A percentile compares a stretch with the other conserved stretches of the same genome.
These are phyloP conservation scores for Drosophila emarginata DNA, from an alignment of 2,888 invertebrate species.

Conservation along the genomic window DNA sequence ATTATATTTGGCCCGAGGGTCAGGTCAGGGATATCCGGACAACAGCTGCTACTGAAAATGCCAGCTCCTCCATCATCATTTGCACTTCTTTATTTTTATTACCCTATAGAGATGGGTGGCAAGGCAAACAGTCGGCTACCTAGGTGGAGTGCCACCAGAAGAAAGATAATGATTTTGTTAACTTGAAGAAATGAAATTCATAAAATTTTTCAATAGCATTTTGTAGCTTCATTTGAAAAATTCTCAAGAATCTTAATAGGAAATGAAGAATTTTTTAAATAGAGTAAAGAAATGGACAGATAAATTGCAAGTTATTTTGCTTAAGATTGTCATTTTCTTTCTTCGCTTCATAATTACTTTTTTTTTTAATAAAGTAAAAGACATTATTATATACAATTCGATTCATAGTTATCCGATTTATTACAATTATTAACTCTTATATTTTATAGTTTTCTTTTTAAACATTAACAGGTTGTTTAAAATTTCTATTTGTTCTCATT, in stretches of 20 bases:
- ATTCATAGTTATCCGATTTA: too few species aligned
- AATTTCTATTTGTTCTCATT: too few species aligned
- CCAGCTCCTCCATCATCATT: conserved; percentile 43
- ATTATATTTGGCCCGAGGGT: conserved; percentile 74
- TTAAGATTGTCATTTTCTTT: too few species aligned
- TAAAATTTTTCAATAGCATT: not conserved
- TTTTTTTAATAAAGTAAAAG: too few species aligned
- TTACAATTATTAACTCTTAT: too few species aligned
- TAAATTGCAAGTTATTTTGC: too few species aligned
- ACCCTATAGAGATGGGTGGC: conserved; percentile 38
- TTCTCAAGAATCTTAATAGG: not conserved
- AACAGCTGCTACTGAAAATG: conserved; percentile 47
- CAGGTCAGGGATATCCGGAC: conserved; percentile 69
- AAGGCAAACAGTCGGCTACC: not conserved
- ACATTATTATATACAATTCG: too few species aligned
- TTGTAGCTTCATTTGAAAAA: not conserved
- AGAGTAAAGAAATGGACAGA: too few species aligned
- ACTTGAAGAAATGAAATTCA: not conserved
- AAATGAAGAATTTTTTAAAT: too few species aligned
- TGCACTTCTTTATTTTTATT: conserved; percentile 52
- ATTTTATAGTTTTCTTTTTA: too few species aligned
- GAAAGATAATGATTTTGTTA: conserved; percentile 38
- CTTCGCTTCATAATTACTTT: too few species aligned
- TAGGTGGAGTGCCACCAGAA: conserved; percentile 7
- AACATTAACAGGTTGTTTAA: too few species aligned